Percentiles rank a stretch among this genome's conserved stretches.
These are phyloP conservation scores for Hesperia comma DNA, from an alignment of 2,888 invertebrate species.

Conservation along the genomic window DNA sequence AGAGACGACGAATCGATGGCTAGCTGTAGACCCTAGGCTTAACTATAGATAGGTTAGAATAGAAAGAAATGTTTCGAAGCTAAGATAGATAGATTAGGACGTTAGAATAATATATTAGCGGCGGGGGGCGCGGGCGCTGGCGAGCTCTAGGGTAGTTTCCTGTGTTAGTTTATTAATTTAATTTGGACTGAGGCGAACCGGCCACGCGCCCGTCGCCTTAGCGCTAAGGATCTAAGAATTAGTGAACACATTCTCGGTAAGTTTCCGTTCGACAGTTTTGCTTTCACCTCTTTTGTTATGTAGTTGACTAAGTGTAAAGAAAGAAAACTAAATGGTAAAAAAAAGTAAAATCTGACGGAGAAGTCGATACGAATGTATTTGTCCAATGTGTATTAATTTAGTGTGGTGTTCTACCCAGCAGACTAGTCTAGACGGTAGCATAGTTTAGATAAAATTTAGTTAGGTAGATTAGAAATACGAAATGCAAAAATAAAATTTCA, in stretches of 20 bases:
- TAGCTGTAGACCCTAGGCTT: conserved; percentile 74
- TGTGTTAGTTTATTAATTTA: conserved; percentile 84
- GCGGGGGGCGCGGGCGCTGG: conserved; percentile 56
- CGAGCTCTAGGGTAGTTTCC: conserved; percentile 78
- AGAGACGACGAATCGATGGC: conserved; percentile 68
- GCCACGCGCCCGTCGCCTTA: conserved; percentile 57
- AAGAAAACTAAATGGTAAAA: conserved; percentile 77
- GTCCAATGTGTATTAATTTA: conserved; percentile 83
- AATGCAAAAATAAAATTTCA: conserved; percentile 84
- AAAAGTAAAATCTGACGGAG: conserved; percentile 62
- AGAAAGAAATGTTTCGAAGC: conserved; percentile 78
- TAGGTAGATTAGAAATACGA: conserved; percentile 84
- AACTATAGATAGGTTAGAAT: conserved; percentile 82
- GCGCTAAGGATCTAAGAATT: conserved; percentile 65
- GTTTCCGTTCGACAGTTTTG: conserved; percentile 81
- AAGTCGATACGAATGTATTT: conserved; percentile 80
- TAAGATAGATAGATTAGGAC: conserved; percentile 79
- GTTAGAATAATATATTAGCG: conserved; percentile 74
- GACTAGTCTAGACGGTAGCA: conserved; percentile 84
- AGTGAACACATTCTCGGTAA: conserved; percentile 78
- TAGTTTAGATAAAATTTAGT: conserved; percentile 84
- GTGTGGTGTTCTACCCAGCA: conserved; percentile 83
- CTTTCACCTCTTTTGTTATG: conserved; percentile 83
- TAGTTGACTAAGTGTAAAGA: conserved; percentile 82
- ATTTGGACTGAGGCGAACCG: conserved; percentile 81